These are phyloP conservation scores for Parazoanthus atlanticus DNA, from an alignment of 92 coral and sea anemone genomes.

Conservation along the genomic window DNA sequence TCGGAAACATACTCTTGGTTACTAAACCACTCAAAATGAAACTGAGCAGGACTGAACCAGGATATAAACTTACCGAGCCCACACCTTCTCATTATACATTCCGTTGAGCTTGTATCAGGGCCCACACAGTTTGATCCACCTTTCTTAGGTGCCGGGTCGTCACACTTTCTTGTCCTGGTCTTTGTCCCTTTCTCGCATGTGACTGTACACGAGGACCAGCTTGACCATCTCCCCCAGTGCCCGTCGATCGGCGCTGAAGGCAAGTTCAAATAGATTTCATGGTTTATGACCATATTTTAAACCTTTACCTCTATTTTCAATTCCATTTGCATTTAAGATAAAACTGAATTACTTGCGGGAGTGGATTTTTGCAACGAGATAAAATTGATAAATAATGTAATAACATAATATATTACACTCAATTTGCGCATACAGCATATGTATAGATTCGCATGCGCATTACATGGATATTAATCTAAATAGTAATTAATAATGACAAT, in stretches of 20 bases:
- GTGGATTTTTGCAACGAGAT: too few relatives aligned
- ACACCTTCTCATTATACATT: conserved; percentile 52
- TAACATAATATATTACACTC: too few relatives aligned
- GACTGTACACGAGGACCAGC: conserved; percentile 66
- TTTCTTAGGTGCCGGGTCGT: conserved; percentile 66
- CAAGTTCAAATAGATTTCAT: background rate
- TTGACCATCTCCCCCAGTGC: conserved; percentile 81
- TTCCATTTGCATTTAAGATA: too few relatives aligned
- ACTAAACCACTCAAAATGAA: background rate
- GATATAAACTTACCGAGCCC: conserved; percentile 12
- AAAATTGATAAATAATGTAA: too few relatives aligned
- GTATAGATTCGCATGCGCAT: too few relatives aligned
- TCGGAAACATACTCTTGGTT: background rate
- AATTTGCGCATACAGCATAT: too few relatives aligned
- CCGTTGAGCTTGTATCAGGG: conserved; percentile 13
- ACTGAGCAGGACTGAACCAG: background rate
- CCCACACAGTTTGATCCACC: conserved; percentile 67
- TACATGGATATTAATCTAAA: too few relatives aligned
- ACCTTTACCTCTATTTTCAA: too few relatives aligned
- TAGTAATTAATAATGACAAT: too few relatives aligned
- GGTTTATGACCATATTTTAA: background rate
- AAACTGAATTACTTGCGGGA: too few relatives aligned
- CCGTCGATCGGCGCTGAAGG: conserved; percentile 68
- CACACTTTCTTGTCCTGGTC: conserved; percentile 68
- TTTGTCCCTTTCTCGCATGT: conserved; percentile 62